Evolutionary conservation across 2,888 invertebrate genomes (phyloP).

Genomic region (Drosophila diplacantha): DNA sequence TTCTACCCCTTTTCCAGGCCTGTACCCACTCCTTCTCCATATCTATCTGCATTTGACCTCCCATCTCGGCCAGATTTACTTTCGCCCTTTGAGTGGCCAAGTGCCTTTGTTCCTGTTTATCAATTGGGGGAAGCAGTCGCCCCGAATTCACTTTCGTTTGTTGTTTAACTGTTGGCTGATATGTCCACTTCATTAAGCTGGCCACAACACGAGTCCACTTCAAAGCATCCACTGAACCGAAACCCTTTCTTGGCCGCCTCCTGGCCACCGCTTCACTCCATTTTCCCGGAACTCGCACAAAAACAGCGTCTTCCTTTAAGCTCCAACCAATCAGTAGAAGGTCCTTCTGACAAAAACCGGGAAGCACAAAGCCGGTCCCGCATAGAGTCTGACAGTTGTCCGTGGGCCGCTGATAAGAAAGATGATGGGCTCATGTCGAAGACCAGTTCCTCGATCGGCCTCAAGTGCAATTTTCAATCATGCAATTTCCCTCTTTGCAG

Average conservation of each 20-base stretch:
- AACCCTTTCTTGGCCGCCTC: constrained; percentile 32
- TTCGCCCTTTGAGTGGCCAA: constrained; percentile 5
- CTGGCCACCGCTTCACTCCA: constrained; percentile 11
- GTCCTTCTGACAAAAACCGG: constrained; percentile 14
- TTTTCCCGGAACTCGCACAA: constrained; percentile 10
- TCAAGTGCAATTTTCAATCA: constrained; percentile 71
- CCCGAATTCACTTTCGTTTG: constrained; percentile 7
- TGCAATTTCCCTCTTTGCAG: constrained; percentile 57
- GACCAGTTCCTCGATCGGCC: constrained; percentile 40
- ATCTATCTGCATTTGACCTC: constrained; percentile 25
- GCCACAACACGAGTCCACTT: constrained; percentile 54
- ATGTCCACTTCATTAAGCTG: constrained; percentile 66
- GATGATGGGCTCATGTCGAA: constrained; percentile 12
- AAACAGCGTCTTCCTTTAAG: constrained; percentile 11
- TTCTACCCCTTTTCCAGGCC: constrained; percentile 4
- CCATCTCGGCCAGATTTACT: constrained; percentile 15
- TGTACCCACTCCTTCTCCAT: constrained; percentile 9
- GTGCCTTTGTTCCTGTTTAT: constrained; percentile 17
- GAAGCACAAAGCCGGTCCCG: constrained; percentile 1
- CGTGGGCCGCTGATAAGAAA: constrained; percentile 16
- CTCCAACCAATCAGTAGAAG: constrained; percentile 4
- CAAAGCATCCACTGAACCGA: constrained; percentile 36
- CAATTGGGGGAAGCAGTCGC: constrained; percentile 5
- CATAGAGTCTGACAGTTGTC: constrained; percentile 12
- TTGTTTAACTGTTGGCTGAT: constrained; percentile 47